Percentiles rank a stretch among this genome's conserved stretches.
Conservation (phyloP, 2,888 invertebrate species). For the Lasioglossum lativentre region DNA sequence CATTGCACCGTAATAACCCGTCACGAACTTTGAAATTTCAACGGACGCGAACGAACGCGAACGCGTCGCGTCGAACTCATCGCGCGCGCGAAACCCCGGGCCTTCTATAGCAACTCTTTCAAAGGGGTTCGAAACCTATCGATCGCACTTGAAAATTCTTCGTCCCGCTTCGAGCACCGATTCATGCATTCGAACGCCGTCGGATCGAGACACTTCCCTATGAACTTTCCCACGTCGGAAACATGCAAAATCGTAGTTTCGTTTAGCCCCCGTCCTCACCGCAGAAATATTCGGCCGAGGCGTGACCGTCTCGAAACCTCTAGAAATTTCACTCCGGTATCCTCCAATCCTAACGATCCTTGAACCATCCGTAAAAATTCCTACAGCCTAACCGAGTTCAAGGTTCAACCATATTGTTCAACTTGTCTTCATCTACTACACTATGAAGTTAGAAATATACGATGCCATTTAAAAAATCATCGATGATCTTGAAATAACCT, state of each 20-base stretch:
- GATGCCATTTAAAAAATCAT: too few relatives aligned
- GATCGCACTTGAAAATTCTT: slow-evolving; percentile 34
- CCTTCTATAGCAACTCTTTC: slow-evolving; percentile 16
- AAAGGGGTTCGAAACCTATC: slow-evolving; percentile 32
- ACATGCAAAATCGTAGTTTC: not conserved
- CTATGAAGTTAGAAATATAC: too few relatives aligned
- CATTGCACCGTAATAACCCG: slow-evolving; percentile 32
- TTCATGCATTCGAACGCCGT: slow-evolving; percentile 6
- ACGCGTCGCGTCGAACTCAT: slow-evolving; percentile 10
- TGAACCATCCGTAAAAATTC: too few relatives aligned
- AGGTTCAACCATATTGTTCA: too few relatives aligned
- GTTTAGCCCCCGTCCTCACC: not conserved
- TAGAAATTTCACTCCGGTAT: not conserved
- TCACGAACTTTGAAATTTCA: slow-evolving; percentile 34
- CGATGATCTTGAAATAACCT: too few relatives aligned
- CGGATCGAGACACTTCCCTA: not conserved
- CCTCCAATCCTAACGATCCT: too few relatives aligned
- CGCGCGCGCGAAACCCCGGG: not conserved
- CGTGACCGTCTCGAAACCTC: not conserved
- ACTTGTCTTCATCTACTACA: too few relatives aligned
- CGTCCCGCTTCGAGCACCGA: not conserved
- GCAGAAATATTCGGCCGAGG: not conserved
- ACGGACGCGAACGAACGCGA: not conserved
- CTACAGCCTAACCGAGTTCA: too few relatives aligned
- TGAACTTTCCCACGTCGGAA: slow-evolving; percentile 8